These are phyloP conservation scores for Oceanodroma leucorhoa DNA, from an alignment of 2,797 vertebrate genomes.

Conservation along the genomic window DNA sequence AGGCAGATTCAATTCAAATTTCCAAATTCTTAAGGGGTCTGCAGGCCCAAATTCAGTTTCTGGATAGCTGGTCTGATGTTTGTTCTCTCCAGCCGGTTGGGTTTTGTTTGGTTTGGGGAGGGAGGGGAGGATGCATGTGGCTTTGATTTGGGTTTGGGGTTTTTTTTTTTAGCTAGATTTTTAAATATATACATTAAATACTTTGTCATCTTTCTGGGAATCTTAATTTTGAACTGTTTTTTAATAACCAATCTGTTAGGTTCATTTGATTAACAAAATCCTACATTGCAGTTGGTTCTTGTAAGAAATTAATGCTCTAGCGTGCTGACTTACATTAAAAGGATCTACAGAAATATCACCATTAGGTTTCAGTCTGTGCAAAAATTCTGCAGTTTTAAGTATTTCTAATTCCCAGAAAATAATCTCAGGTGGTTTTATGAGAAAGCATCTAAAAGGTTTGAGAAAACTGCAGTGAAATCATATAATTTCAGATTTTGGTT, in stretches of 20 bases:
- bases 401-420: neutral
- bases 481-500: neutral
- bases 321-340: neutral
- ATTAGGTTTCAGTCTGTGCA: neutral
- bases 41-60: neutral
- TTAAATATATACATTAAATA: neutral
- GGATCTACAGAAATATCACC: neutral
- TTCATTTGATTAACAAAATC: neutral
- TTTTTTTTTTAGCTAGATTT: neutral
- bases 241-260: neutral
- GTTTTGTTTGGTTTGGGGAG: neutral
- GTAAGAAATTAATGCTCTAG: neutral
- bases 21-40: neutral
- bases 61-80: neutral
- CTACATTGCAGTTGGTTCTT: neutral
- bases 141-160: accelerated
- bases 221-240: neutral
- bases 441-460: neutral
- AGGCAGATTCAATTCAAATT: neutral
- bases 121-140: neutral
- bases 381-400: neutral
- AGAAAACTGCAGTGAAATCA: neutral
- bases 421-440: neutral
- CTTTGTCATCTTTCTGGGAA: neutral
- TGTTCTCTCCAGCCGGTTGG: neutral